Percentiles rank a stretch among this genome's conserved stretches.
Conservation (phyloP, 2,888 invertebrate species). For the Philaethria dido region DNA sequence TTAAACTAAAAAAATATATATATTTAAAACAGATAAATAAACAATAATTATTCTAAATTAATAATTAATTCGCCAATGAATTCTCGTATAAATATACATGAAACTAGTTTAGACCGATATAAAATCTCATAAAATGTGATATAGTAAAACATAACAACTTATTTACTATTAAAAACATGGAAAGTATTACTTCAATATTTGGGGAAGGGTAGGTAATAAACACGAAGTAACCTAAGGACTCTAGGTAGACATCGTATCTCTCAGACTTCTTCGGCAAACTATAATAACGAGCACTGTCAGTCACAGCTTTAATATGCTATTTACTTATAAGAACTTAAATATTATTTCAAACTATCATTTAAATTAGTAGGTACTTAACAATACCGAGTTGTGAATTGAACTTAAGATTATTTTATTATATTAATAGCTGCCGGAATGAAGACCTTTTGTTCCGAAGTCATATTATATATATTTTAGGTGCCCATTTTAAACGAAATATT, state of each 20-base stretch:
- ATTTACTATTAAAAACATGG: constrained; percentile 11
- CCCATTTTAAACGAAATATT: constrained; percentile 15
- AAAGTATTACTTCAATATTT: constrained; percentile 14
- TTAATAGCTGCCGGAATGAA: constrained; percentile 74
- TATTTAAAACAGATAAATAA: background rate
- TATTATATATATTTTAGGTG: constrained; percentile 32
- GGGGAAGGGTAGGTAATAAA: constrained; percentile 43
- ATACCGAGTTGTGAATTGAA: constrained; percentile 43
- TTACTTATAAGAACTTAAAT: constrained; percentile 49
- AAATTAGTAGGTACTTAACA: constrained; percentile 46
- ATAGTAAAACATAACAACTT: constrained; percentile 12
- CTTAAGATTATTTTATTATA: constrained; percentile 41
- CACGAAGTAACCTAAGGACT: constrained; percentile 56
- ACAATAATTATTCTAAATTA: background rate
- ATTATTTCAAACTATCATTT: constrained; percentile 42
- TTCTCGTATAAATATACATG: constrained; percentile 21
- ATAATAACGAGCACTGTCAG: constrained; percentile 59
- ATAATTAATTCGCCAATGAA: constrained; percentile 30
- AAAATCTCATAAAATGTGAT: constrained; percentile 1
- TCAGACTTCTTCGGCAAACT: constrained; percentile 69
- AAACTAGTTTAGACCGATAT: background rate
- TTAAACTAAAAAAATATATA: background rate
- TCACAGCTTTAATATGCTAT: constrained; percentile 61
- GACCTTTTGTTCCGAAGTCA: constrained; percentile 50
- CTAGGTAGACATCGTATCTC: constrained; percentile 54